These are phyloP conservation scores for Serripes groenlandicus DNA, from an alignment of 2,888 invertebrate genomes.

Conservation along the genomic window DNA sequence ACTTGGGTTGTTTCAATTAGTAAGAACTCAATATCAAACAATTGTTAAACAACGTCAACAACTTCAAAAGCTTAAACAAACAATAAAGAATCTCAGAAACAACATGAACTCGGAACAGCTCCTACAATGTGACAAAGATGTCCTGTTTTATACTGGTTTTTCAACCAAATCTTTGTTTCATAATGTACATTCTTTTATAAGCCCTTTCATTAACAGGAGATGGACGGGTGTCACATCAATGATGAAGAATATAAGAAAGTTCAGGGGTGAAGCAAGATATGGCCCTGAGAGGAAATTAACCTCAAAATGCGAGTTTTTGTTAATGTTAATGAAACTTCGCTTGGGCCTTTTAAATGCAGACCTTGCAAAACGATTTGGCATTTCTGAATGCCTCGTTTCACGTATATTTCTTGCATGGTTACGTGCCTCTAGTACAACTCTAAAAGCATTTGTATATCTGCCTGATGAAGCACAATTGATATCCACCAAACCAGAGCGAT, in stretches of 20 bases:
- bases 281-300: constrained; percentile 48
- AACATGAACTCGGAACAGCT: constrained; percentile 33
- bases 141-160: constrained; percentile 57
- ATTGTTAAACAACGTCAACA: no score
- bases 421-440: constrained; percentile 23
- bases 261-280: constrained; percentile 21
- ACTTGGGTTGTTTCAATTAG: no score
- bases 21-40: no score
- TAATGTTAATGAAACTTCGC: constrained; percentile 56
- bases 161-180: constrained; percentile 24
- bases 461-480: constrained; percentile 42
- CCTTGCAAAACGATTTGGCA: constrained; percentile 51
- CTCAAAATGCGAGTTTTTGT: constrained; percentile 48
- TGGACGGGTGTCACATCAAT: constrained; percentile 47
- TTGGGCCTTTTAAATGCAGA: constrained; percentile 49
- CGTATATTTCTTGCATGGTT: constrained; percentile 53
- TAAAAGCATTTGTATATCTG: constrained; percentile 36
- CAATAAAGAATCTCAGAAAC: background rate
- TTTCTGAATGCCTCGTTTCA: constrained; percentile 43
- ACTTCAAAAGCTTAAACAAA: background rate
- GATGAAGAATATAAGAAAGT: constrained; percentile 26
- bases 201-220: constrained; percentile 50
- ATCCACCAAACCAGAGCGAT: constrained; percentile 44
- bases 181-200: constrained; percentile 43
- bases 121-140: constrained; percentile 40